phyloP scores from a whole-genome alignment of 2,888 invertebrate species.

The Dione juno region DNA sequence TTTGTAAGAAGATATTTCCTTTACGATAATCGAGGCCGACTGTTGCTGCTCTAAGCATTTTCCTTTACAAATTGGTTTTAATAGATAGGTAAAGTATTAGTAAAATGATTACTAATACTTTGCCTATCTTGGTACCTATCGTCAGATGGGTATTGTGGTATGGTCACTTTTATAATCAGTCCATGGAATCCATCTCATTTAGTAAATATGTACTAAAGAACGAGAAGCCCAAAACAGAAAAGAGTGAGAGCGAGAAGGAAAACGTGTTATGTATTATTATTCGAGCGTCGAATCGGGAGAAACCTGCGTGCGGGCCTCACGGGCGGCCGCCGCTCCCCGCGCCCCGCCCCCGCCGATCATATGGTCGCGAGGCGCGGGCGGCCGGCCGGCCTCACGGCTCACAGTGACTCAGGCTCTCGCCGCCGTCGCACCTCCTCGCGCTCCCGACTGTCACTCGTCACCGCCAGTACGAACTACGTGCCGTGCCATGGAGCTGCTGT shows the following conservation, averaged over 20 bases:
- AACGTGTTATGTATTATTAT: conserved; percentile 76
- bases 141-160: conserved; percentile 44
- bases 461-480: conserved; percentile 54
- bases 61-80: conserved; percentile 22
- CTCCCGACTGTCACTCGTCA: conserved; percentile 71
- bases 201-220: conserved; percentile 59
- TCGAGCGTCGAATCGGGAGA: conserved; percentile 77
- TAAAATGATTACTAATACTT: too few species aligned
- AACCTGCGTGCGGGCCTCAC: conserved; percentile 83
- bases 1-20: neutral
- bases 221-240: conserved; percentile 59
- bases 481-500: conserved; percentile 84
- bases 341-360: conserved; percentile 72
- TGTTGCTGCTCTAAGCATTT: neutral
- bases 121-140: conserved; percentile 43
- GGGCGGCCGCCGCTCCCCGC: conserved; percentile 58
- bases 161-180: conserved; percentile 51
- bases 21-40: too few species aligned
- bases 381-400: conserved; percentile 60
- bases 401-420: conserved; percentile 81
- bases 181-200: conserved; percentile 62
- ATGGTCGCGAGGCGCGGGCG: conserved; percentile 67
- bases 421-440: conserved; percentile 66
- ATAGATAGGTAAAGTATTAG: conserved; percentile 43
- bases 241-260: conserved; percentile 63